phyloP scores from a whole-genome alignment of 2,888 invertebrate genomes.

The Hylaea fasciaria region DNA sequence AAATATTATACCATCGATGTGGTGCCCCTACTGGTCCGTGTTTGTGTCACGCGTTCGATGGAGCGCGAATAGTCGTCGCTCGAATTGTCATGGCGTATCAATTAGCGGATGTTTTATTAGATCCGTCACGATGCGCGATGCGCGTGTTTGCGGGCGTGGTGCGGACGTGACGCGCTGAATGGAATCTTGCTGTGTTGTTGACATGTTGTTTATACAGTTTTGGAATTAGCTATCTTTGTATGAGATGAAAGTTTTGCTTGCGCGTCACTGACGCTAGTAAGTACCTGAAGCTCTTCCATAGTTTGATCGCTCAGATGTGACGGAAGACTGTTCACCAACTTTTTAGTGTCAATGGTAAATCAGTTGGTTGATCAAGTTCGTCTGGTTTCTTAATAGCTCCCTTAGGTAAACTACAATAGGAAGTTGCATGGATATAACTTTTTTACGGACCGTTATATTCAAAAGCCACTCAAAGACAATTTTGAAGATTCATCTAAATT shows the following conservation, averaged over 20 bases:
- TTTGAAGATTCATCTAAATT: too few relatives aligned
- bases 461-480: too few relatives aligned
- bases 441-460: too few relatives aligned
- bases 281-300: too few relatives aligned
- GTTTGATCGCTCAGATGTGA: too few relatives aligned
- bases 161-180: constrained; percentile 9
- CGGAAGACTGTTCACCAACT: too few relatives aligned
- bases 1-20: not conserved
- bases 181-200: constrained; percentile 6
- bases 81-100: constrained; percentile 44
- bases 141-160: constrained; percentile 14
- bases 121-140: constrained; percentile 41
- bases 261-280: not conserved
- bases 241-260: not conserved
- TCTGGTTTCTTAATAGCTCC: too few relatives aligned
- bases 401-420: too few relatives aligned
- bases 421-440: too few relatives aligned
- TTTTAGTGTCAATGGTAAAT: too few relatives aligned
- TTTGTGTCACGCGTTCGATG: constrained; percentile 38
- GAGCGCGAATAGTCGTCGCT: constrained; percentile 33
- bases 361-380: too few relatives aligned
- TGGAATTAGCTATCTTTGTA: not conserved
- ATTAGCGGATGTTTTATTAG: constrained; percentile 47
- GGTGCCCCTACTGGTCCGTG: constrained; percentile 28
- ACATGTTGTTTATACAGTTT: constrained; percentile 2